Conservation (phyloP, 2,888 invertebrate species). For the Stegana nigrithorax region DNA sequence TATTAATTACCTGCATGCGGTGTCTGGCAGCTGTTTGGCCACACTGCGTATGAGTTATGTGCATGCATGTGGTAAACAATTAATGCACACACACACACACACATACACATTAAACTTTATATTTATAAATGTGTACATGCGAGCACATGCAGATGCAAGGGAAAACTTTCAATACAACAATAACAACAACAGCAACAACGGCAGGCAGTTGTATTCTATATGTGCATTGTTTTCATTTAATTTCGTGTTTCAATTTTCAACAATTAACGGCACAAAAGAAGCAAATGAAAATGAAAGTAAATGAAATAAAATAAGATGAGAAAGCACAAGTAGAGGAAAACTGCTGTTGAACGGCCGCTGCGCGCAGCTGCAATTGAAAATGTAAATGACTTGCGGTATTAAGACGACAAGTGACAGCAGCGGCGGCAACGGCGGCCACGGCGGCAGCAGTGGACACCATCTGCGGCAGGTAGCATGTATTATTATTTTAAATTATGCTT, state of each 20-base stretch:
- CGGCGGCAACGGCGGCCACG: too few species aligned
- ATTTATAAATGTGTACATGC: too few species aligned
- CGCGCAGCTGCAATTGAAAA: conserved; percentile 36
- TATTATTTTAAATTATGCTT: not conserved
- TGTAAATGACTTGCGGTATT: conserved; percentile 14
- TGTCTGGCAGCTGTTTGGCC: conserved; percentile 12
- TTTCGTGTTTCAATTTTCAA: conserved; percentile 58
- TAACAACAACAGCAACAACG: too few species aligned
- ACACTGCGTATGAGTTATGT: conserved; percentile 42
- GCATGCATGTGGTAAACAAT: not conserved
- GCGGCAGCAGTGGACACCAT: not conserved
- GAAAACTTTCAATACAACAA: too few species aligned
- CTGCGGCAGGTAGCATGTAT: not conserved
- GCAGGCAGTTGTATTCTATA: too few species aligned
- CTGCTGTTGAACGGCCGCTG: conserved; percentile 28
- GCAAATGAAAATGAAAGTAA: conserved; percentile 13
- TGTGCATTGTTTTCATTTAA: conserved; percentile 56
- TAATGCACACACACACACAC: not conserved
- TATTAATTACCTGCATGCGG: conserved; percentile 58
- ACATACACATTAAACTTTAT: not conserved
- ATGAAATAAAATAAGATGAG: too few species aligned
- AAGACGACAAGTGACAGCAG: too few species aligned
- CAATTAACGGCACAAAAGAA: conserved; percentile 51
- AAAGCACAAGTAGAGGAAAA: conserved; percentile 9
- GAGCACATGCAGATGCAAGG: too few species aligned